A percentile compares a stretch with the other conserved stretches of the same genome.
Evolutionary conservation across 2,797 vertebrate species (phyloP).

Genomic region (Lophotriccus pileatus): DNA sequence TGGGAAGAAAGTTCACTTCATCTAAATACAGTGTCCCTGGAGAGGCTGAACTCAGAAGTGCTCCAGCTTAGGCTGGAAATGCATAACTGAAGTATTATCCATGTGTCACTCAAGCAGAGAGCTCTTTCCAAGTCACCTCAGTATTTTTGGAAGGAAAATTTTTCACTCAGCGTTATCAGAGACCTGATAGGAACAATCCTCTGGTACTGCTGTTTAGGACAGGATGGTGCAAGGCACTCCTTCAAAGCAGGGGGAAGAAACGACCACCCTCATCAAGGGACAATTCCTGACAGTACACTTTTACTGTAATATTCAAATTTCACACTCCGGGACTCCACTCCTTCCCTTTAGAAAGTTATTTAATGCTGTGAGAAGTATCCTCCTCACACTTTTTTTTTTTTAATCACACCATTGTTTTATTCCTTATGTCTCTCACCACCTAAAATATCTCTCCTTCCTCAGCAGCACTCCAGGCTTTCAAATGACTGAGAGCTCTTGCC

Average conservation of each 20-base stretch:
- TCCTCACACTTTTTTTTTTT: background rate
- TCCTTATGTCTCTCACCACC: background rate
- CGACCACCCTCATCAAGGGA: background rate
- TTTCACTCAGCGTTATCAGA: background rate
- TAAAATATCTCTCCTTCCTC: slow-evolving; percentile 7
- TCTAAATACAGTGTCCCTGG: background rate
- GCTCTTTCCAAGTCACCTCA: background rate
- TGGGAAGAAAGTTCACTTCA: background rate
- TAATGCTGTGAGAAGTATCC: background rate
- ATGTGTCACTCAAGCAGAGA: background rate
- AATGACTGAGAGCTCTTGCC: background rate
- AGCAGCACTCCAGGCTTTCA: background rate
- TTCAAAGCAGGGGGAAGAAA: background rate
- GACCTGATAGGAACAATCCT: background rate
- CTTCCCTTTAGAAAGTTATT: background rate
- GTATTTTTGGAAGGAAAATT: background rate
- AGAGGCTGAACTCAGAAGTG: background rate
- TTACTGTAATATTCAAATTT: background rate
- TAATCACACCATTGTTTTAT: background rate
- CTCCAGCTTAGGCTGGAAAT: background rate
- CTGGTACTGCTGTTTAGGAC: background rate
- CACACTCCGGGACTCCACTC: background rate
- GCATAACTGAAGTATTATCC: background rate
- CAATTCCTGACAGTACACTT: background rate
- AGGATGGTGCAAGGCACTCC: background rate